A percentile compares a stretch with the other conserved stretches of the same genome.
phyloP scores from a whole-genome alignment of 2,797 vertebrate genomes.

The Pantherophis vulpinus region DNA sequence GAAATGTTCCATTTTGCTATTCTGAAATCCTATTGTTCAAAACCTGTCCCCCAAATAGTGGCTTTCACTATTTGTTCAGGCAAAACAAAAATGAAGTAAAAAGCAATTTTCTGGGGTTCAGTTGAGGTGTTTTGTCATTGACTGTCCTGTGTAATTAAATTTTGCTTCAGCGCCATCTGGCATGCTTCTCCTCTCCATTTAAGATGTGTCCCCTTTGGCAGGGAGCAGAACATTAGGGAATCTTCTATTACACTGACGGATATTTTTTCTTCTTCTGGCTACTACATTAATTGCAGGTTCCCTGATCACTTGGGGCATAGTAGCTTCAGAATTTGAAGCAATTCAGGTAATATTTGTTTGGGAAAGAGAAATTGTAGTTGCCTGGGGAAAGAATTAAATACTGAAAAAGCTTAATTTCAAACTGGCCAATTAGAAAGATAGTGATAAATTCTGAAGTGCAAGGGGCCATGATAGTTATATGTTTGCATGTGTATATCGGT shows the following conservation, averaged over 20 bases:
- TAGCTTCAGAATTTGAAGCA: background rate
- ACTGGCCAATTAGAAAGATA: background rate
- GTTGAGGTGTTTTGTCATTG: constrained; percentile 26
- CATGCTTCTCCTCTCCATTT: constrained; percentile 18
- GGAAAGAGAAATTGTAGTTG: background rate
- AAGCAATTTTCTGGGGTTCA: background rate
- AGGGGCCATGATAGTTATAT: background rate
- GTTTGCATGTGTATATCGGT: background rate
- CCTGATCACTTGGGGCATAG: background rate
- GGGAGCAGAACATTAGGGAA: constrained; percentile 16
- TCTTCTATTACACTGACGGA: constrained; percentile 1
- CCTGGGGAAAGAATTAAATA: background rate
- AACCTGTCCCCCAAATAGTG: background rate
- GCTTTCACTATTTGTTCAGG: background rate
- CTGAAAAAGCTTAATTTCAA: background rate
- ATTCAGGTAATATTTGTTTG: background rate
- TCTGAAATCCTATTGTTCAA: background rate
- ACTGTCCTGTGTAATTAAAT: constrained; percentile 24
- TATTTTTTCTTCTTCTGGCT: constrained; percentile 1
- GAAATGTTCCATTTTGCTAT: background rate
- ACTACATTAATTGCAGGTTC: constrained; percentile 6
- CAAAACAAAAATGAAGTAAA: background rate
- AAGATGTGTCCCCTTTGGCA: constrained; percentile 14
- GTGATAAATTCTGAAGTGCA: background rate
- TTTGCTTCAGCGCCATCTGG: constrained; percentile 31